phyloP scores from a whole-genome alignment of 1,140 invertebrate genomes.

The Macrocentrus cingulum region DNA sequence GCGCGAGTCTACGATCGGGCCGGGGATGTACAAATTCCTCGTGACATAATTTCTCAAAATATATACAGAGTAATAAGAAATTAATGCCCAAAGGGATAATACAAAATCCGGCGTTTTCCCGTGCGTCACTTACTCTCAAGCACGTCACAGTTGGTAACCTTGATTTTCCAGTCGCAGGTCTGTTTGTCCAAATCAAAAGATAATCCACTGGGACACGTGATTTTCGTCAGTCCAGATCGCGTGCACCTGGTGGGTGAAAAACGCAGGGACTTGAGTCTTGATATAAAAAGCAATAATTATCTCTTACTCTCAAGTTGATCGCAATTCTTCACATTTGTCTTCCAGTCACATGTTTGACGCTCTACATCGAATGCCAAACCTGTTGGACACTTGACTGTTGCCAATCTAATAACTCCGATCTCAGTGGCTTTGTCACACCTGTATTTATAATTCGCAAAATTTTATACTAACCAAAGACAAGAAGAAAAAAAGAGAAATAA shows the following conservation, averaged over 20 bases:
- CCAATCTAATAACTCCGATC: conserved; percentile 80
- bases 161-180: conserved; percentile 96
- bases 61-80: neutral
- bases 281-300: conserved; percentile 17
- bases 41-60: conserved; percentile 1
- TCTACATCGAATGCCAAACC: conserved; percentile 93
- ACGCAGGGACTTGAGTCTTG: conserved; percentile 44
- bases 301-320: conserved; percentile 90
- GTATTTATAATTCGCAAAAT: conserved; percentile 38
- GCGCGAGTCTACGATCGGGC: conserved; percentile 52
- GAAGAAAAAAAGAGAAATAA: neutral
- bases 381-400: conserved; percentile 82
- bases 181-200: conserved; percentile 96
- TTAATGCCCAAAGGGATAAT: neutral
- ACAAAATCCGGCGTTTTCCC: conserved; percentile 32
- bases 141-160: conserved; percentile 94
- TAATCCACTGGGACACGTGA: conserved; percentile 91
- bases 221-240: conserved; percentile 89
- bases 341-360: conserved; percentile 94
- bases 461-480: too few relatives aligned
- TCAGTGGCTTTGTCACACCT: conserved; percentile 89
- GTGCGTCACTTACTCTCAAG: conserved; percentile 87
- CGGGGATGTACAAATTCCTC: conserved; percentile 9
- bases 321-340: conserved; percentile 93
- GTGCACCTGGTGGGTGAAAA: conserved; percentile 73